These are phyloP conservation scores for Rotaria macrura DNA, from an alignment of 2,888 invertebrate genomes.

Conservation along the genomic window DNA sequence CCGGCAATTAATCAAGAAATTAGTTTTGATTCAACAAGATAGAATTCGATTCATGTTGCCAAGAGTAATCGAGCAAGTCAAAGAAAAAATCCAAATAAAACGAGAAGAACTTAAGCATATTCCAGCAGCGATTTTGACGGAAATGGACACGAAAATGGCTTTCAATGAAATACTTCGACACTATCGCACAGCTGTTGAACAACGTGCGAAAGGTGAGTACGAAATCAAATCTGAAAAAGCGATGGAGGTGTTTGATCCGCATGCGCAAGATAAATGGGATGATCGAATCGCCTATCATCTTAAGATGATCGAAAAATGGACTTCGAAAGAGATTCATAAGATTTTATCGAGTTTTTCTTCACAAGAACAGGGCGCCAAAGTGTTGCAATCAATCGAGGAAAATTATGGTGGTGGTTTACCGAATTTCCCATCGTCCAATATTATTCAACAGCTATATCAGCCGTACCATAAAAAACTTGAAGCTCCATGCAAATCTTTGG, in stretches of 20 bases:
- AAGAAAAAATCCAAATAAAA: neutral
- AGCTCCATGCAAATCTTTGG: neutral
- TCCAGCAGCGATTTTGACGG: neutral
- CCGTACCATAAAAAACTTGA: neutral
- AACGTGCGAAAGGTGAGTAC: neutral
- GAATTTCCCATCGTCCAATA: neutral
- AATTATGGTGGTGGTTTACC: slow-evolving; percentile 2
- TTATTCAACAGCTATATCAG: neutral
- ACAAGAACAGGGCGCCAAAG: neutral
- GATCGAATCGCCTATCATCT: neutral
- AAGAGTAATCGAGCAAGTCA: neutral
- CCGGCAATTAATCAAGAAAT: neutral
- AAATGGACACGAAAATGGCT: neutral
- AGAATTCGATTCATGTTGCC: neutral
- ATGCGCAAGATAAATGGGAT: neutral
- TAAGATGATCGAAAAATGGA: neutral
- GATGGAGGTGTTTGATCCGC: neutral
- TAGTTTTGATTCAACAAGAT: neutral
- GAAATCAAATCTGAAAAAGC: neutral
- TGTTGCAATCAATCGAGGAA: neutral
- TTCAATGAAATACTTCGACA: neutral
- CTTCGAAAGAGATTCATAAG: neutral
- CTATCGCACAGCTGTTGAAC: neutral
- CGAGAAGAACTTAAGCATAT: neutral
- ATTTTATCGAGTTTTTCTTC: neutral